These are phyloP conservation scores for Brachionus sp. DNA, from an alignment of 1,140 invertebrate species.

Conservation along the genomic window DNA sequence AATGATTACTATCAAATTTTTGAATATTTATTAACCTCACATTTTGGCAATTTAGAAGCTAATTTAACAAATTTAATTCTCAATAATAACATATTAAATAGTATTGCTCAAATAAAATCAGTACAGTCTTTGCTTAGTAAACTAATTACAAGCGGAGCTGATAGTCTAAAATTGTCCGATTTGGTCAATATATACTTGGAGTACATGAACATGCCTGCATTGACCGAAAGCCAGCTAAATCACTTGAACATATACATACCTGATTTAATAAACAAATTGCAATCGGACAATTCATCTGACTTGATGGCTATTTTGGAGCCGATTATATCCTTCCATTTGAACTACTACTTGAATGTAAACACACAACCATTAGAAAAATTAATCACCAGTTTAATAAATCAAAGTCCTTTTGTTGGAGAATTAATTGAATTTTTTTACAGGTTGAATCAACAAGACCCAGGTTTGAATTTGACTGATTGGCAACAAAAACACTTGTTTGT, in stretches of 20 bases:
- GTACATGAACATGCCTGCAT: neutral
- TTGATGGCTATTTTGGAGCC: neutral
- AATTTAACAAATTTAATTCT: neutral
- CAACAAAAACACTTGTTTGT: neutral
- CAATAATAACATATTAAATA: neutral
- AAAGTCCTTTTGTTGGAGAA: neutral
- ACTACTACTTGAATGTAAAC: neutral
- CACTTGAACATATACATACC: neutral
- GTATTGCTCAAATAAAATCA: neutral
- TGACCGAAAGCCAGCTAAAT: neutral
- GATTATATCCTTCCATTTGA: neutral
- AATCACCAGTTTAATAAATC: neutral
- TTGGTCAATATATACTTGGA: neutral
- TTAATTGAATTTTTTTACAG: neutral
- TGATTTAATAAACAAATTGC: neutral
- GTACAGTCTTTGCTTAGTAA: neutral
- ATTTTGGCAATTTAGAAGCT: neutral
- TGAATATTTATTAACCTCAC: neutral
- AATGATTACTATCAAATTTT: neutral
- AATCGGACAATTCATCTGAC: neutral
- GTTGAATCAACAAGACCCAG: neutral
- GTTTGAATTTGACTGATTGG: neutral
- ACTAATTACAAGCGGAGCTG: neutral
- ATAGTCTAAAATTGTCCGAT: neutral
- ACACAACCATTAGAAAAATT: neutral